Evolutionary conservation across 2,113 vertebrate species (phyloP).

Genomic region (Grammomys dolichurus): DNA sequence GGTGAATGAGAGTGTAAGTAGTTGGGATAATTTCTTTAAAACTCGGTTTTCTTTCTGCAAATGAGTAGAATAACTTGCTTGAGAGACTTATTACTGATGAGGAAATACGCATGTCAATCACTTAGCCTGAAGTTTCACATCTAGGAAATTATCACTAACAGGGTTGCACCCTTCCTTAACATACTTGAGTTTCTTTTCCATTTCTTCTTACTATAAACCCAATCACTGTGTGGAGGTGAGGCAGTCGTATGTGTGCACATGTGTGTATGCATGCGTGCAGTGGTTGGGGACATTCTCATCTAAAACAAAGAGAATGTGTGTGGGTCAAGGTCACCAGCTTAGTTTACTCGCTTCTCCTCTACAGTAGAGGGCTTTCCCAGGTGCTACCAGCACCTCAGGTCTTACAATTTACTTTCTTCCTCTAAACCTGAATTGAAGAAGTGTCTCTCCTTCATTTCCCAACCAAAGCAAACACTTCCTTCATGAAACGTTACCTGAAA

Average conservation of each 20-base stretch:
- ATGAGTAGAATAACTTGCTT: neutral
- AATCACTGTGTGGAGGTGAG: neutral
- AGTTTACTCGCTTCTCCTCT: neutral
- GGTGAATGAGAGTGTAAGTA: neutral
- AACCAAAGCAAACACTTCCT: conserved; percentile 23
- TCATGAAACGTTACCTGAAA: neutral
- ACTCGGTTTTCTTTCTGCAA: conserved; percentile 13
- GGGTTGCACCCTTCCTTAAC: neutral
- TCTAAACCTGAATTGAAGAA: conserved; percentile 19
- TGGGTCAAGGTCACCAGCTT: neutral
- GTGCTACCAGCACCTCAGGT: neutral
- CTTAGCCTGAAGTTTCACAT: neutral
- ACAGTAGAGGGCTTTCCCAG: neutral
- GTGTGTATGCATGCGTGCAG: neutral
- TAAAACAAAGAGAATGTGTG: neutral
- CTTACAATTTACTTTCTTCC: neutral
- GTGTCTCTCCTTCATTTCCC: neutral
- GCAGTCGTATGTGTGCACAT: fast-evolving
- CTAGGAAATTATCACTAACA: neutral
- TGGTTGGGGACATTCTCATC: neutral
- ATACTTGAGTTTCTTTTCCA: neutral
- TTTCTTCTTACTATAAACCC: neutral
- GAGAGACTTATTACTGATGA: neutral
- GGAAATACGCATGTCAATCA: neutral
- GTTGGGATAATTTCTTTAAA: neutral